Conservation (phyloP, 2,888 invertebrate species). For the Dicycla oo region DNA sequence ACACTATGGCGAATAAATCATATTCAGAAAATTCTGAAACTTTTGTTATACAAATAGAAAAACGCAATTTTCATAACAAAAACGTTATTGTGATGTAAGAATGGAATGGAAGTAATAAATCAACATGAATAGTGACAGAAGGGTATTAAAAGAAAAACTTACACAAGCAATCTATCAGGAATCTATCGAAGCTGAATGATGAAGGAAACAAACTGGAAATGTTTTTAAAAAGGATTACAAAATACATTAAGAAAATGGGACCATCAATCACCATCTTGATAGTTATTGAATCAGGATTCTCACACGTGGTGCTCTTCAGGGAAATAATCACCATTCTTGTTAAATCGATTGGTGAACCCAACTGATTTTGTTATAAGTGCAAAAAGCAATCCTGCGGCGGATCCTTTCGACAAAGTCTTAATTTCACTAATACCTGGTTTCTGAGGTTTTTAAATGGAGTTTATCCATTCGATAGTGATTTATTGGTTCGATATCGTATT, state of each 20-base stretch:
- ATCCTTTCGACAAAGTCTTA: too few species aligned
- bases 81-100: constrained; percentile 30
- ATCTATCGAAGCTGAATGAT: constrained; percentile 38
- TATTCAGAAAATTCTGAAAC: constrained; percentile 26
- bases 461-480: too few species aligned
- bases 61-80: constrained; percentile 35
- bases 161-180: constrained; percentile 46
- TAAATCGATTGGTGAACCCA: neutral
- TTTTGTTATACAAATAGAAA: constrained; percentile 29
- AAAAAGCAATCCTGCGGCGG: too few species aligned
- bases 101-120: constrained; percentile 47
- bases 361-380: too few species aligned
- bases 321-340: neutral
- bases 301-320: neutral
- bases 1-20: constrained; percentile 18
- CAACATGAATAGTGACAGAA: constrained; percentile 48
- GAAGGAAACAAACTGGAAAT: constrained; percentile 23
- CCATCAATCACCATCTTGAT: neutral
- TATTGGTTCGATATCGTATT: too few species aligned
- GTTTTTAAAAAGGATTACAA: constrained; percentile 24
- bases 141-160: constrained; percentile 43
- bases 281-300: neutral
- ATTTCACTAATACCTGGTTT: too few species aligned
- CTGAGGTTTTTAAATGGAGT: too few species aligned
- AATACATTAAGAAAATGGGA: constrained; percentile 4